Conservation (phyloP, 1,140 invertebrate species). For the Pinna nobilis region DNA sequence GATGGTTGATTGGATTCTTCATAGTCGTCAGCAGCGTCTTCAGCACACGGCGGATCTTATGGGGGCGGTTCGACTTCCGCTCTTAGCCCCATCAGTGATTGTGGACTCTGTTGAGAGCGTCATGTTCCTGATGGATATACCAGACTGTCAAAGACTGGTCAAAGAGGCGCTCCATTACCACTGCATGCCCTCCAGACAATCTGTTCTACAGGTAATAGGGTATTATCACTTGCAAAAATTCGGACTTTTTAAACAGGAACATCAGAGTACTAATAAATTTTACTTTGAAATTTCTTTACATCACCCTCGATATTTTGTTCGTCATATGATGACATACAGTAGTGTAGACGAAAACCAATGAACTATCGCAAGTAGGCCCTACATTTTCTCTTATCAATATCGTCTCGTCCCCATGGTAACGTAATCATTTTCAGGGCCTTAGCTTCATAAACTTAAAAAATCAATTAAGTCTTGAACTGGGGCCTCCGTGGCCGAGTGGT, state of each 20-base stretch:
- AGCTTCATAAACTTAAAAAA: too few species aligned
- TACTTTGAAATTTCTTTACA: conserved; percentile 11
- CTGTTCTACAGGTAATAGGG: conserved; percentile 49
- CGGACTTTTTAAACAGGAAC: neutral
- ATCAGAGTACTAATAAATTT: too few species aligned
- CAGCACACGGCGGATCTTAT: conserved; percentile 47
- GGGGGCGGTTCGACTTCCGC: conserved; percentile 45
- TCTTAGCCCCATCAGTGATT: conserved; percentile 49
- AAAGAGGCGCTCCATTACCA: conserved; percentile 62
- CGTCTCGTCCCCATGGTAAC: too few species aligned
- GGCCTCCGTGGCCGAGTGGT: too few species aligned
- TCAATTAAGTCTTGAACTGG: too few species aligned
- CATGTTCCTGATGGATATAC: conserved; percentile 50
- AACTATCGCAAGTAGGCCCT: too few species aligned
- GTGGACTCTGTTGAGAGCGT: conserved; percentile 54
- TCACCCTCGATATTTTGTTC: conserved; percentile 28
- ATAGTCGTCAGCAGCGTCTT: conserved; percentile 37
- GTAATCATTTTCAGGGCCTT: too few species aligned
- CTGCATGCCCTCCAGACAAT: conserved; percentile 56
- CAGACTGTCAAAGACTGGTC: conserved; percentile 53
- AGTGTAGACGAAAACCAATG: too few species aligned
- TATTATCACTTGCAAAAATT: too few species aligned
- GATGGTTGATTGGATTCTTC: conserved; percentile 47
- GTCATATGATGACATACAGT: too few species aligned
- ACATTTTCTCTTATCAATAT: too few species aligned